Evolutionary conservation across 2,113 vertebrate genomes (phyloP).

Genomic region (Megaceryle torquata): DNA sequence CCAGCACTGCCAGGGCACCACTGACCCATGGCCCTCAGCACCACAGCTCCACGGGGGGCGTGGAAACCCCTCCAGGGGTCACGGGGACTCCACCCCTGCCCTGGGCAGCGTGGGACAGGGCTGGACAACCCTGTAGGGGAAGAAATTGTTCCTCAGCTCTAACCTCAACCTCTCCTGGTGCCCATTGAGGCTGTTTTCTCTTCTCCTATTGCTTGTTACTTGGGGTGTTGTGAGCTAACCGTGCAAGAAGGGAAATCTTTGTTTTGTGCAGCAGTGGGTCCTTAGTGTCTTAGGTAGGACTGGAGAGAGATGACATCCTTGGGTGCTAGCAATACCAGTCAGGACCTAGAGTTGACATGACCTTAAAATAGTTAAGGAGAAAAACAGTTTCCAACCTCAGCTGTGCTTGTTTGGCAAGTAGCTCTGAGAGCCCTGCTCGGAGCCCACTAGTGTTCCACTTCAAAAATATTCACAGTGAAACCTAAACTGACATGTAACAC

Average conservation of each 20-base stretch:
- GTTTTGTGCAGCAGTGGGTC: background rate
- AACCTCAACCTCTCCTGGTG: background rate
- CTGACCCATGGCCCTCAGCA: background rate
- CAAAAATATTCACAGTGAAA: slow-evolving; percentile 45
- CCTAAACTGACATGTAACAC: slow-evolving; percentile 52
- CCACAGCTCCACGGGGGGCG: background rate
- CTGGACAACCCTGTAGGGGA: background rate
- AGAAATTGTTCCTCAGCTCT: background rate
- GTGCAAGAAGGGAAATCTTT: background rate
- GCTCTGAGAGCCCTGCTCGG: background rate
- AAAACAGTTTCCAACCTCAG: background rate
- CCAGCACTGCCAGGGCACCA: background rate
- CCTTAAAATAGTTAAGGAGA: background rate
- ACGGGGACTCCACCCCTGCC: background rate
- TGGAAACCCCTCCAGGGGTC: background rate
- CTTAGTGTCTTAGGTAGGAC: background rate
- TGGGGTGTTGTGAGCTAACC: background rate
- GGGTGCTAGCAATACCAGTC: background rate
- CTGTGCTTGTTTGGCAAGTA: background rate
- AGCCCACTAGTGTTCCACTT: background rate
- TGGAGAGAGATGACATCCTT: background rate
- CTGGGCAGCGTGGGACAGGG: background rate
- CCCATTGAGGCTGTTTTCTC: background rate
- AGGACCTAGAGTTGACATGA: accelerated
- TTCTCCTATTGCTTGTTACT: background rate